Conservation (phyloP, 92 coral and sea anemone genomes). For the Siderastrea siderea region DNA sequence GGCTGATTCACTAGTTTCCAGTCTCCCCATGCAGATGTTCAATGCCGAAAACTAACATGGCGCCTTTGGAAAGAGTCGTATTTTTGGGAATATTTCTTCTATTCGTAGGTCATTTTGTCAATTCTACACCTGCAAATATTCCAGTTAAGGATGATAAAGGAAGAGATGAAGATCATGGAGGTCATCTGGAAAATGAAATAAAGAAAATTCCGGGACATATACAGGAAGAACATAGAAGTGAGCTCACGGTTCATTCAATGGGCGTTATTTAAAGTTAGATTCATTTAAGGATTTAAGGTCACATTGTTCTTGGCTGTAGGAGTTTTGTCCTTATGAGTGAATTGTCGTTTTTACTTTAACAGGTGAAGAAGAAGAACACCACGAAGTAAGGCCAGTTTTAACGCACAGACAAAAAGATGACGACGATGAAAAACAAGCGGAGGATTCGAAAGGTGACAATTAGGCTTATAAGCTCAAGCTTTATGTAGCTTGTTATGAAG, state of each 20-base stretch:
- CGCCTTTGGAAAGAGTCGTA: conserved; percentile 16
- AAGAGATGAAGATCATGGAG: background rate
- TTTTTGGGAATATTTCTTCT: conserved; percentile 53
- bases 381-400: no score
- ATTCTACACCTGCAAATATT: background rate
- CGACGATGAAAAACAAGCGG: background rate
- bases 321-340: background rate
- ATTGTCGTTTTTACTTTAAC: background rate
- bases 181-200: background rate
- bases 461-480: no score
- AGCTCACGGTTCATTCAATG: background rate
- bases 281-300: background rate
- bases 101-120: background rate
- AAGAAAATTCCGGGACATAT: background rate
- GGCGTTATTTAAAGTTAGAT: background rate
- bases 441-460: background rate
- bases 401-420: background rate
- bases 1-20: conserved; percentile 72
- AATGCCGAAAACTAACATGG: conserved; percentile 79
- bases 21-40: conserved; percentile 33
- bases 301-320: background rate
- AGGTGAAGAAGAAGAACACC: background rate
- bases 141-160: background rate
- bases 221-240: background rate
- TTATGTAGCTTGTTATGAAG: no score